Conservation (phyloP, 2,797 vertebrate species). For the Cossypha niveicapilla region DNA sequence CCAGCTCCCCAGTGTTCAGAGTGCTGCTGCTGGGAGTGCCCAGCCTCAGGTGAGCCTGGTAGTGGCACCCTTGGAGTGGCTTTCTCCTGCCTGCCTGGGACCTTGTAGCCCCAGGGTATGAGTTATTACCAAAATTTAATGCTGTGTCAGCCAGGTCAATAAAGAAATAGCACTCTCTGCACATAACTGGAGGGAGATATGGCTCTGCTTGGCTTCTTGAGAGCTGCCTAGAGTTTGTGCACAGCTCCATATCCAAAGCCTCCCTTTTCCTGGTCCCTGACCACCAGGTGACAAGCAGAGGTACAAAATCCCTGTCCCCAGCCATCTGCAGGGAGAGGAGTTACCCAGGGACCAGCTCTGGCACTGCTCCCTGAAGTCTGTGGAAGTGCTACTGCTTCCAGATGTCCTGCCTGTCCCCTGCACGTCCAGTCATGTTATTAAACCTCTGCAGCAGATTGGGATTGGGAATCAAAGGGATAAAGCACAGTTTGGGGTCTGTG, state of each 20-base stretch:
- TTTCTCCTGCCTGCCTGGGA: not conserved
- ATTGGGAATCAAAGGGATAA: constrained; percentile 5
- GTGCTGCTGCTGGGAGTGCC: not conserved
- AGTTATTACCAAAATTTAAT: not conserved
- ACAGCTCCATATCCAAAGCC: not conserved
- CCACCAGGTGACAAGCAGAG: constrained; percentile 1
- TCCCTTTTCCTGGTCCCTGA: not conserved
- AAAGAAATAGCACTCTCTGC: not conserved
- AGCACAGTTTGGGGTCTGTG: not conserved
- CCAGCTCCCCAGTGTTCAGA: not conserved
- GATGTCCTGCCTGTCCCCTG: not conserved
- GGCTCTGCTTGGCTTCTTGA: not conserved
- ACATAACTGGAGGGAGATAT: rapidly evolving
- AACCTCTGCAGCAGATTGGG: not conserved
- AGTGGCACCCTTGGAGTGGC: not conserved
- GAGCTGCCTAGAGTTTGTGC: not conserved
- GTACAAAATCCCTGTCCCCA: not conserved
- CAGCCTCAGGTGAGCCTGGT: not conserved
- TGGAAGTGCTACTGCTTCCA: not conserved
- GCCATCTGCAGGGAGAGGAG: not conserved
- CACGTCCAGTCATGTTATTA: not conserved
- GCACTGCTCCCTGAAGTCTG: not conserved
- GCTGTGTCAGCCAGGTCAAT: not conserved
- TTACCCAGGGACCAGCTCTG: not conserved
- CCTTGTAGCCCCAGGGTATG: not conserved